Evolutionary conservation across 2,888 invertebrate species (phyloP).

Genomic region (Pecten maximus): DNA sequence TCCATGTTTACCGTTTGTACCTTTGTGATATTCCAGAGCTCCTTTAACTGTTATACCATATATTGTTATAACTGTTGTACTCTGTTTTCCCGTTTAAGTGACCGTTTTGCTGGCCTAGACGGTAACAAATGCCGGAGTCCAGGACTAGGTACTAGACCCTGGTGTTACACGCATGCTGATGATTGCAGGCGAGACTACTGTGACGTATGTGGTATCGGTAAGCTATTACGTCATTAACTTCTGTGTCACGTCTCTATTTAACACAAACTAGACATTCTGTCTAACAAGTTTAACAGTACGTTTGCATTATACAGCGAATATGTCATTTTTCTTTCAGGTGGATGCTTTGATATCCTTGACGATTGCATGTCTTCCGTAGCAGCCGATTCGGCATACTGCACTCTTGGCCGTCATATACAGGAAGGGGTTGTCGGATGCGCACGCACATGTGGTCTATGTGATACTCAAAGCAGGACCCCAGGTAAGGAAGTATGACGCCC

Average conservation of each 20-base stretch:
- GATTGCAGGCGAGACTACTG: constrained; percentile 51
- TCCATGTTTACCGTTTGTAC: not conserved
- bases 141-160: constrained; percentile 49
- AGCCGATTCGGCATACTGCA: not conserved
- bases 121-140: constrained; percentile 54
- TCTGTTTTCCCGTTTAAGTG: constrained; percentile 39
- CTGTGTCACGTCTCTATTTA: no score
- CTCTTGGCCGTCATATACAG: not conserved
- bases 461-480: not conserved
- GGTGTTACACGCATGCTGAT: constrained; percentile 54
- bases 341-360: not conserved
- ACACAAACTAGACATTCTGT: no score
- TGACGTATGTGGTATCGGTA: constrained; percentile 54
- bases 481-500: not conserved
- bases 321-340: not conserved
- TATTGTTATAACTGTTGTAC: not conserved
- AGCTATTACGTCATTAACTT: not conserved
- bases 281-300: no score
- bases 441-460: constrained; percentile 9
- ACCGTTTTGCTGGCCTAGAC: constrained; percentile 48
- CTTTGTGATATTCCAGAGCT: no score
- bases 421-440: not conserved
- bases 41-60: no score
- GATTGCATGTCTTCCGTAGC: not conserved
- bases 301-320: no score